Base-by-base conservation (phyloP, 2,797 vertebrate species). In the Phataginus tricuspis region DNA sequence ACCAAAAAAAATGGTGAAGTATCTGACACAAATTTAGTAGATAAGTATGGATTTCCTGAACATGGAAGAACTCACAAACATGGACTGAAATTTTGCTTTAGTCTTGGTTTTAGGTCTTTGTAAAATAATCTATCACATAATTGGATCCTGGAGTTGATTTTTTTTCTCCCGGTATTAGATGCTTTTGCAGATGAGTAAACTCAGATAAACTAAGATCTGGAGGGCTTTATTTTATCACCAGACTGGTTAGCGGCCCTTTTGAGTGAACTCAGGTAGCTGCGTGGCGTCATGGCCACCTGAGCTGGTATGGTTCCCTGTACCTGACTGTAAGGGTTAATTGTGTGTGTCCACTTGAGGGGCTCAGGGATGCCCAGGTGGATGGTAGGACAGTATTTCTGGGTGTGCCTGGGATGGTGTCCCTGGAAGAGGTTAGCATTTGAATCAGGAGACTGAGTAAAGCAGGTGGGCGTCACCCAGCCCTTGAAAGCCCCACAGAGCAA, bases 251-350 rank as follows among this genome's bases (percentile, higher is more conserved):
- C 2, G 45, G 63, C 23, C 12, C 1, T 37, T 13, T 31, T 21
- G 82, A 42, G 39, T 29, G 42, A 13, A 15, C 14, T 15, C 23
- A 8, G 31, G 25, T 49, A 59, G 42, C 51, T 13, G 1, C 1
- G 0, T 1, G 29, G 19, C 34, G 31, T 51, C 23, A 0, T 13
- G 51, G 10, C 74, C 5, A 1, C 2, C 37, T 4, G 53, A 19
- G 53, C 12, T 3, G 0, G 2, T 1, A 9, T 4, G 25, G 12
- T 37, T 34, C 29, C 1, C 12, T 21, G 34, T 42, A 4, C 19
- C 29, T 25, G 27, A 9, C 53, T 5, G 45, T n/a, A 10, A 16
- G 4, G 31, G 31, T 4, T 25, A 31, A 27, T 71, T 86, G 59
- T 49, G 31, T 25, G 63, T 15, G 53, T 39, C 74, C 34, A 1